Conservation (phyloP, 2,113 vertebrate species). For the Limnothrissa miodon region DNA sequence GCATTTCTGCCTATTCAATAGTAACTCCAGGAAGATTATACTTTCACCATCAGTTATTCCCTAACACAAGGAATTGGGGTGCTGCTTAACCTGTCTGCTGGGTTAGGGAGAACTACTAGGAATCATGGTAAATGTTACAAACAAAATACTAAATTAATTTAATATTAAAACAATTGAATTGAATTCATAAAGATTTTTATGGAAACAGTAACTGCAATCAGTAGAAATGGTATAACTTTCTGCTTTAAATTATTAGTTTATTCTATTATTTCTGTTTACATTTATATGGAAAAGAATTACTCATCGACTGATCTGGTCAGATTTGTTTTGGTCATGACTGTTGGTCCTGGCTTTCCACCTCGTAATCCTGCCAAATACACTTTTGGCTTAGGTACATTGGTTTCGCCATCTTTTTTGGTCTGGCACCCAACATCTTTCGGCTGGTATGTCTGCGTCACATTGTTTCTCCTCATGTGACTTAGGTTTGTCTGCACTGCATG, state of each 20-base stretch:
- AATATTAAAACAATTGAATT: too few relatives aligned
- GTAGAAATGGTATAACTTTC: neutral
- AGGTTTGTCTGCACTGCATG: conserved; percentile 81
- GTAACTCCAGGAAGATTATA: too few relatives aligned
- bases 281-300: conserved; percentile 28
- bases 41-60: too few relatives aligned
- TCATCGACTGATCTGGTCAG: conserved; percentile 83
- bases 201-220: neutral
- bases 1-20: too few relatives aligned
- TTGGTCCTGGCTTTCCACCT: conserved; percentile 61
- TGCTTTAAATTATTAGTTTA: neutral
- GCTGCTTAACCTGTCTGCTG: too few relatives aligned
- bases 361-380: conserved; percentile 81
- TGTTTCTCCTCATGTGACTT: conserved; percentile 88
- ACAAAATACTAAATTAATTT: too few relatives aligned
- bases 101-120: too few relatives aligned
- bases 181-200: neutral
- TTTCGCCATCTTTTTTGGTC: conserved; percentile 68
- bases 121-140: too few relatives aligned
- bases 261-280: neutral
- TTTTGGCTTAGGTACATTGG: conserved; percentile 75
- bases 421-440: conserved; percentile 69
- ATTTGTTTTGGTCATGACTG: conserved; percentile 65
- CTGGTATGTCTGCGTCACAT: conserved; percentile 78
- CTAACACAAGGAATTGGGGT: too few relatives aligned